These are phyloP conservation scores for Gracilinanus agilis DNA, from an alignment of 2,113 vertebrate genomes.

Conservation along the genomic window DNA sequence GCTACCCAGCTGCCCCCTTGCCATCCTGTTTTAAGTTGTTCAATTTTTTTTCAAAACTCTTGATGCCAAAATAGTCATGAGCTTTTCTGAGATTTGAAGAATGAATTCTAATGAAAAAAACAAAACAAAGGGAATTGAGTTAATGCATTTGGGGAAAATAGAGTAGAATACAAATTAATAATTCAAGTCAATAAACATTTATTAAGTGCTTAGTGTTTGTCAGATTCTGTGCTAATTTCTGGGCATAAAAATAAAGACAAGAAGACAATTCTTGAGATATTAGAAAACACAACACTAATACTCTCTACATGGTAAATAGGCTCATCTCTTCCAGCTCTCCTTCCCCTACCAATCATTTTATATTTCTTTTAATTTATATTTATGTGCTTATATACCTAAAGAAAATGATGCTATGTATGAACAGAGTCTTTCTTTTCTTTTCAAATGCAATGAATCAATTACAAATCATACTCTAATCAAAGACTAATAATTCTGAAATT, in stretches of 20 bases:
- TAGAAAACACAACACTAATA: background rate
- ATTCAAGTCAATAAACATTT: too few species aligned
- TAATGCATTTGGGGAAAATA: background rate
- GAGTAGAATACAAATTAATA: too few species aligned
- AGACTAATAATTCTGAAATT: constrained; percentile 29
- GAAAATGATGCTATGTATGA: background rate
- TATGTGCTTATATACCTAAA: constrained; percentile 4
- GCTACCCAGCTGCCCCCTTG: too few species aligned
- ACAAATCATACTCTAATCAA: constrained; percentile 12
- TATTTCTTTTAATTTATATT: background rate
- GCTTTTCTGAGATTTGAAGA: constrained; percentile 43
- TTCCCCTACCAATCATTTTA: background rate
- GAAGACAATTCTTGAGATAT: too few species aligned
- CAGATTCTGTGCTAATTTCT: too few species aligned
- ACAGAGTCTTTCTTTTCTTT: background rate
- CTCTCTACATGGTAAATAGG: background rate
- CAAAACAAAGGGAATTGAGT: background rate
- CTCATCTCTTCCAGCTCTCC: background rate
- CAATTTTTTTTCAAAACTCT: constrained; percentile 50
- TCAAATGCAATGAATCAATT: background rate
- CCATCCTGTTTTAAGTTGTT: constrained; percentile 51
- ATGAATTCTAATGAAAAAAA: constrained; percentile 18
- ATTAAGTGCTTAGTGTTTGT: too few species aligned
- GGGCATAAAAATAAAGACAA: too few species aligned
- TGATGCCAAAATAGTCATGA: background rate